These are phyloP conservation scores for Mesorhabditis belari DNA, from an alignment of 2,888 invertebrate species.

Conservation along the genomic window DNA sequence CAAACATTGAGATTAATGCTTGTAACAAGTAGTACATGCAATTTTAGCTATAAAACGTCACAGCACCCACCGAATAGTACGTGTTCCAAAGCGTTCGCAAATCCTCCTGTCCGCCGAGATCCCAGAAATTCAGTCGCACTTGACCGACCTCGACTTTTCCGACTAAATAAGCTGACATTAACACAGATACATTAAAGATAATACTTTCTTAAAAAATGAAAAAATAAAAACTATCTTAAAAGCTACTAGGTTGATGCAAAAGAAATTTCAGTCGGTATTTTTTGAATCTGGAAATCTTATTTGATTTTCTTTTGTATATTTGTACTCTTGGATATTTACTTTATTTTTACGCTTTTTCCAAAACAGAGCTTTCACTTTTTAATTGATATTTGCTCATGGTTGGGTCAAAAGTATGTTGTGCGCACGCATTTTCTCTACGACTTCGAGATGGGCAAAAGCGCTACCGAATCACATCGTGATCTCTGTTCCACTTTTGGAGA, in stretches of 20 bases:
- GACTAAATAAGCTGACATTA: slow-evolving; percentile 61
- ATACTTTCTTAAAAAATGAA: slow-evolving; percentile 3
- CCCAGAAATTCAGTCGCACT: slow-evolving; percentile 92
- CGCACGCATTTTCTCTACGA: no score
- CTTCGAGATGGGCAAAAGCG: no score
- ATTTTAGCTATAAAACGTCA: neutral
- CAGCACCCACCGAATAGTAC: slow-evolving; percentile 41
- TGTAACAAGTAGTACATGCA: neutral
- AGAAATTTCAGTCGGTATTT: slow-evolving; percentile 74
- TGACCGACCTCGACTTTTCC: slow-evolving; percentile 88
- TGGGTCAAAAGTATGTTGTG: no score
- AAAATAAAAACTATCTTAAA: neutral
- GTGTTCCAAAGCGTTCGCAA: slow-evolving; percentile 96
- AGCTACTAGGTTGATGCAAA: no score
- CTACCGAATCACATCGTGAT: no score
- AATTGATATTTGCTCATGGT: no score
- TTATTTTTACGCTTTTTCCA: no score
- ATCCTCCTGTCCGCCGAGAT: slow-evolving; percentile 92
- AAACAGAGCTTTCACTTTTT: no score
- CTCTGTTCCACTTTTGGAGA: no score
- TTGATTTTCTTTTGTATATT: no score
- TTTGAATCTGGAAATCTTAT: slow-evolving; percentile 94
- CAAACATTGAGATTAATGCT: slow-evolving; percentile 7
- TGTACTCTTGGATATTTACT: no score
- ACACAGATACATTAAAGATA: no score